Conservation (phyloP, 1,140 invertebrate species). For the Drosophila rhopaloa region DNA sequence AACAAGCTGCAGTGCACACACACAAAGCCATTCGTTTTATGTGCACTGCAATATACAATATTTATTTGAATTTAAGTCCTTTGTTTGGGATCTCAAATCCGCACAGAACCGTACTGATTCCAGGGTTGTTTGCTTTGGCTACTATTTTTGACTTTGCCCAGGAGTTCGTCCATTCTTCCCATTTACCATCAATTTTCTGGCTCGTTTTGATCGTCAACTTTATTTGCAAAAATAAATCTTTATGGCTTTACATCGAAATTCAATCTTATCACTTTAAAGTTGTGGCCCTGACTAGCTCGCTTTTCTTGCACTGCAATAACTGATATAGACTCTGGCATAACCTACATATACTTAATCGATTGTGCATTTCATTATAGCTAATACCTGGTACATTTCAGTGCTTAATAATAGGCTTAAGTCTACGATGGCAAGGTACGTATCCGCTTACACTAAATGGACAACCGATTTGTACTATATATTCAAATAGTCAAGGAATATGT, state of each 20-base stretch:
- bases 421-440: conserved; percentile 64
- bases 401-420: conserved; percentile 21
- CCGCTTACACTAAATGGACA: conserved; percentile 61
- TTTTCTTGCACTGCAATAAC: conserved; percentile 77
- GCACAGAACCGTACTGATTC: conserved; percentile 50
- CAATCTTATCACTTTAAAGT: conserved; percentile 65
- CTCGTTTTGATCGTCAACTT: conserved; percentile 69
- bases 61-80: conserved; percentile 84
- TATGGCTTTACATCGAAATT: conserved; percentile 70
- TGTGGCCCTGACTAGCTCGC: conserved; percentile 74
- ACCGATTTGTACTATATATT: conserved; percentile 53
- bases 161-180: conserved; percentile 15
- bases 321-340: conserved; percentile 48
- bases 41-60: conserved; percentile 81
- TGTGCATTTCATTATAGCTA: conserved; percentile 36
- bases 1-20: conserved; percentile 64
- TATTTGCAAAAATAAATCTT: conserved; percentile 71
- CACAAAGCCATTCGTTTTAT: conserved; percentile 69
- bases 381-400: conserved; percentile 35
- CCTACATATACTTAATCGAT: conserved; percentile 35
- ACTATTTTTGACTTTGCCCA: conserved; percentile 61
- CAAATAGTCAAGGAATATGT: conserved; percentile 21
- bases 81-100: conserved; percentile 79
- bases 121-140: conserved; percentile 77
- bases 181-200: conserved; percentile 24